These are phyloP conservation scores for Otolemur crassicaudatus DNA, from an alignment of 2,797 vertebrate species.

Conservation along the genomic window DNA sequence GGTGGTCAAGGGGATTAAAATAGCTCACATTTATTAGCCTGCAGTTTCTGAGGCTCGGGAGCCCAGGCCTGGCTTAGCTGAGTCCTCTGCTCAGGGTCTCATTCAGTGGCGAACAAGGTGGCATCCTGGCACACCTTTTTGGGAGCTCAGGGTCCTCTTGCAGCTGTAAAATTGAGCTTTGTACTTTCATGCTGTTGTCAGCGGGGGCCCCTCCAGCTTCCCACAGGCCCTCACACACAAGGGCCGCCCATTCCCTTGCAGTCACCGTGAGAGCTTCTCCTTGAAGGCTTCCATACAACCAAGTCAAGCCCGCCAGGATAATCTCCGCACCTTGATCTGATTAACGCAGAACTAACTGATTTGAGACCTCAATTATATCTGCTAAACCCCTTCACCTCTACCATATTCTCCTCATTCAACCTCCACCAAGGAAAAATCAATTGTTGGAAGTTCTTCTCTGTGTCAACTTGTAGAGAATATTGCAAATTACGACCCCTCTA, in stretches of 20 bases:
- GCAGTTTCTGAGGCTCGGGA: not conserved
- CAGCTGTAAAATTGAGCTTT: not conserved
- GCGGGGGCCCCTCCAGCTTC: not conserved
- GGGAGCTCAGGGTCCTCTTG: not conserved
- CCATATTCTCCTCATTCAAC: constrained; percentile 18
- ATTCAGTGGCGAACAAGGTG: not conserved
- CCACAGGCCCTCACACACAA: not conserved
- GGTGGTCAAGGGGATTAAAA: not conserved
- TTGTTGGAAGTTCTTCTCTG: not conserved
- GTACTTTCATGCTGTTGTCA: not conserved
- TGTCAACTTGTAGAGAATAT: not conserved
- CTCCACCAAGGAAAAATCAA: not conserved
- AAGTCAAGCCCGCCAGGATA: not conserved
- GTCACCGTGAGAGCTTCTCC: not conserved
- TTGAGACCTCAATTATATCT: not conserved
- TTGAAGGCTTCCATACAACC: not conserved
- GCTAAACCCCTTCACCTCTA: not conserved
- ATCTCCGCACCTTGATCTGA: not conserved
- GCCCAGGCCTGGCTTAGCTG: not conserved
- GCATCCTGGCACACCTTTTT: not conserved
- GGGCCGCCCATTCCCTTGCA: not conserved
- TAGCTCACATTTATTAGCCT: not conserved
- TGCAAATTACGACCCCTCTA: not conserved
- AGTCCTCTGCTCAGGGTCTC: not conserved
- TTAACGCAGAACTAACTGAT: constrained; percentile 17